Conservation (phyloP, 2,113 vertebrate species). For the Litocranius walleri region DNA sequence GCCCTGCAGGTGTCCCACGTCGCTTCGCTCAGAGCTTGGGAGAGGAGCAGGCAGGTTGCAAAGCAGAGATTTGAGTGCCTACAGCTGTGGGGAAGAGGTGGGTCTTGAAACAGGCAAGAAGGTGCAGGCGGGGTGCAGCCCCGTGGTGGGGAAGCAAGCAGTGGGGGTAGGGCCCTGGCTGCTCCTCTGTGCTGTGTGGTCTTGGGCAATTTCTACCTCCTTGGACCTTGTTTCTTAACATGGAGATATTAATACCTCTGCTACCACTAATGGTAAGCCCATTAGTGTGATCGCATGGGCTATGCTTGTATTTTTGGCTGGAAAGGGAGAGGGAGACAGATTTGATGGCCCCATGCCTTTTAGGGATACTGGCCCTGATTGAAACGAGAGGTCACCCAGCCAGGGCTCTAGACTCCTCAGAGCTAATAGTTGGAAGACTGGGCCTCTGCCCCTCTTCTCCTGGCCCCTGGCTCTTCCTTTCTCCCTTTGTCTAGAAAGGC, state of each 20-base stretch:
- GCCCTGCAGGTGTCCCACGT: fast-evolving
- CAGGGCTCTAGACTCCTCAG: neutral
- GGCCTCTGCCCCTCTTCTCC: neutral
- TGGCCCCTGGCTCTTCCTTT: neutral
- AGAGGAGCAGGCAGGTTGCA: no score
- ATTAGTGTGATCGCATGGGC: neutral
- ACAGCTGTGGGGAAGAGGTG: neutral
- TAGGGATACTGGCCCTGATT: no score
- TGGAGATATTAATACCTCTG: neutral
- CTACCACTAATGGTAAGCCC: no score
- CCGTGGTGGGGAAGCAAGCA: fast-evolving
- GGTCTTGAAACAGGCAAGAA: neutral
- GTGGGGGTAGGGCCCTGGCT: fast-evolving
- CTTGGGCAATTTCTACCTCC: neutral
- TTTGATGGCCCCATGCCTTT: neutral
- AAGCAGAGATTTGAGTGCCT: no score
- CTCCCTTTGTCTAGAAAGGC: neutral
- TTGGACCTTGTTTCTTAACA: neutral
- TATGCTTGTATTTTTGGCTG: neutral
- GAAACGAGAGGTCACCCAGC: neutral
- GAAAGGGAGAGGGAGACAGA: neutral
- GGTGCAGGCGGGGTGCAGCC: fast-evolving
- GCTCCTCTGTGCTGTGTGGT: neutral
- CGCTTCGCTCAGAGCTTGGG: neutral
- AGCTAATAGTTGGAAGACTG: neutral